A percentile compares a stretch with the other conserved stretches of the same genome.
Conservation (phyloP, 2,797 vertebrate genomes). For the Sebastes cheni region DNA sequence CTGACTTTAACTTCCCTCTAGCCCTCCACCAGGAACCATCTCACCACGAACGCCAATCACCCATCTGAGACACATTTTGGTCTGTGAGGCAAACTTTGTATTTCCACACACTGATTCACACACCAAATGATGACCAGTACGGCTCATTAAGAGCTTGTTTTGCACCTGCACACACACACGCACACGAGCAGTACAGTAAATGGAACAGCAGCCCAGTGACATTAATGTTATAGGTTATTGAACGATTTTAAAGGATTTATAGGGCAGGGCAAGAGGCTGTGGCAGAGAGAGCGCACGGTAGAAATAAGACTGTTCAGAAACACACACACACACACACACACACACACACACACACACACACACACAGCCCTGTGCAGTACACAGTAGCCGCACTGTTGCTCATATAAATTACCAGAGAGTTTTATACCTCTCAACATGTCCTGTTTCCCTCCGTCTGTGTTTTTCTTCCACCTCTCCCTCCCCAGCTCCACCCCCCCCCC, state of each 20-base stretch:
- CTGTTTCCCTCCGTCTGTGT: slow-evolving; percentile 20
- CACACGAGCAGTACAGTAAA: slow-evolving; percentile 61
- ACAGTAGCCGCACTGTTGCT: slow-evolving; percentile 30
- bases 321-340: slow-evolving; percentile 24
- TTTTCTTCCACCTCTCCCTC: not conserved
- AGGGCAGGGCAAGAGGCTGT: slow-evolving; percentile 72
- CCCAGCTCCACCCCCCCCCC: not conserved
- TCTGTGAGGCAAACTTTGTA: slow-evolving; percentile 3
- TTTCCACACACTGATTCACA: slow-evolving; percentile 32
- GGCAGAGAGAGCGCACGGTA: slow-evolving; percentile 45
- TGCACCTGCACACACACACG: slow-evolving; percentile 7
- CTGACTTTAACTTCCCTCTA: slow-evolving; percentile 14
- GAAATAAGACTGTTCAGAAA: not conserved
- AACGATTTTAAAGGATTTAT: slow-evolving; percentile 80
- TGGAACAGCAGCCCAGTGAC: slow-evolving; percentile 77
- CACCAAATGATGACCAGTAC: slow-evolving; percentile 28
- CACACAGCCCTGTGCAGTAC: slow-evolving; percentile 1
- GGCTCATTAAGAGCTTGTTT: slow-evolving; percentile 36
- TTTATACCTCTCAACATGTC: slow-evolving; percentile 55
- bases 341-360: not conserved
- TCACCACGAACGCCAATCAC: slow-evolving; percentile 13
- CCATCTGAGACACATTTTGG: slow-evolving; percentile 23
- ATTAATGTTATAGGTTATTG: slow-evolving; percentile 83
- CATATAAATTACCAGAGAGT: slow-evolving; percentile 64
- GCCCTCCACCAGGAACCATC: not conserved